Conservation (phyloP, 2,113 vertebrate genomes). For the Clarias magur region DNA sequence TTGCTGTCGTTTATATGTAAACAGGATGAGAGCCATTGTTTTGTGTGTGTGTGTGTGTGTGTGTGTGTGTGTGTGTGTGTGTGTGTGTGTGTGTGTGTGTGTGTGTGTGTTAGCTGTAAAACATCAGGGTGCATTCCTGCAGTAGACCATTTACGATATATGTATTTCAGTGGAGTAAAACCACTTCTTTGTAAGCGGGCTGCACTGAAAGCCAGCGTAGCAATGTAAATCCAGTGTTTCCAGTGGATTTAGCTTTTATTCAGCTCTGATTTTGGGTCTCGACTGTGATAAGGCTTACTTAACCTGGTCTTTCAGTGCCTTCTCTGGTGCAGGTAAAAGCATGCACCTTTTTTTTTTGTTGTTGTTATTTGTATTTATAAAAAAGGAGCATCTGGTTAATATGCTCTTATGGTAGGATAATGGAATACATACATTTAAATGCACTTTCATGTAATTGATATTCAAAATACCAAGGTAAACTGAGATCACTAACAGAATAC, state of each 20-base stretch:
- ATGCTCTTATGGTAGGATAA: constrained; percentile 27
- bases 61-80: background rate
- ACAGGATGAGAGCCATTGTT: background rate
- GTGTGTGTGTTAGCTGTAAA: background rate
- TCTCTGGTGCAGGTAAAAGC: constrained; percentile 13
- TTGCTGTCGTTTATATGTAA: background rate
- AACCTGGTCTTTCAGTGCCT: background rate
- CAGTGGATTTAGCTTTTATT: constrained; percentile 9
- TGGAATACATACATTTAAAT: constrained; percentile 47
- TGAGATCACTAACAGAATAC: background rate
- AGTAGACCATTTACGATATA: background rate
- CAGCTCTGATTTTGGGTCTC: background rate
- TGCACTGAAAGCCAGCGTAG: constrained; percentile 2
- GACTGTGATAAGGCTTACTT: background rate
- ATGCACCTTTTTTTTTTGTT: background rate
- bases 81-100: no score
- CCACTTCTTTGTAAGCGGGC: background rate
- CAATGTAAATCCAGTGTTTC: background rate
- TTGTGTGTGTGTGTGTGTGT: background rate
- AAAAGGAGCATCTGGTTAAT: constrained; percentile 35
- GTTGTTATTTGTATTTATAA: constrained; percentile 51
- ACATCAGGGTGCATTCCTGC: background rate
- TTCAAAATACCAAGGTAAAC: constrained; percentile 5
- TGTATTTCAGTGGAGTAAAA: constrained; percentile 4
- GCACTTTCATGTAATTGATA: background rate